Percentiles rank a stretch among this genome's conserved stretches.
Conservation (phyloP, 2,113 vertebrate species). For the Marmota monax region DNA sequence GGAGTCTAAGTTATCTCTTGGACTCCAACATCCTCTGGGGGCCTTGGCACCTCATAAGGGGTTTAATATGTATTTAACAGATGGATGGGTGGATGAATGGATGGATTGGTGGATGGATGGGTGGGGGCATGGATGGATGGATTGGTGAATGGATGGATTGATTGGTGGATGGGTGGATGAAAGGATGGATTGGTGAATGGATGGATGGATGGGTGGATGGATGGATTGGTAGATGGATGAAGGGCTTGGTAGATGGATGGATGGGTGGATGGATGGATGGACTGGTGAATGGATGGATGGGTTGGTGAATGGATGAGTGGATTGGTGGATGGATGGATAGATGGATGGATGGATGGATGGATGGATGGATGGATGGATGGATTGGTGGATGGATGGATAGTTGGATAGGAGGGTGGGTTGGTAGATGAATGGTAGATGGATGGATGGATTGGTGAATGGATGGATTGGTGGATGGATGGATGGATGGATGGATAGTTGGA, state of each 20-base stretch:
- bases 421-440: not conserved
- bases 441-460: not conserved
- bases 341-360: no score
- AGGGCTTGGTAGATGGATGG: no score
- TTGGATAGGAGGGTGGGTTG: no score
- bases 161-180: no score
- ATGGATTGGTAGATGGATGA: rapidly evolving
- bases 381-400: not conserved
- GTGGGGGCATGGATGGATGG: no score
- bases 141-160: no score
- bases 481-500: not conserved
- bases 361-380: not conserved
- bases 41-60: not conserved
- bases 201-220: rapidly evolving
- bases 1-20: not conserved
- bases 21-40: not conserved
- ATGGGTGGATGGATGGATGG: no score
- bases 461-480: not conserved
- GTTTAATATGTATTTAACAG: not conserved
- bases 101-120: not conserved
- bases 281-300: no score
- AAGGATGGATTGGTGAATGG: no score
- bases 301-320: no score
- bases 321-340: not conserved
- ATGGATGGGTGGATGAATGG: not conserved